Evolutionary conservation across 2,888 invertebrate genomes (phyloP).

Genomic region (Hirtodrosophila histrioides): DNA sequence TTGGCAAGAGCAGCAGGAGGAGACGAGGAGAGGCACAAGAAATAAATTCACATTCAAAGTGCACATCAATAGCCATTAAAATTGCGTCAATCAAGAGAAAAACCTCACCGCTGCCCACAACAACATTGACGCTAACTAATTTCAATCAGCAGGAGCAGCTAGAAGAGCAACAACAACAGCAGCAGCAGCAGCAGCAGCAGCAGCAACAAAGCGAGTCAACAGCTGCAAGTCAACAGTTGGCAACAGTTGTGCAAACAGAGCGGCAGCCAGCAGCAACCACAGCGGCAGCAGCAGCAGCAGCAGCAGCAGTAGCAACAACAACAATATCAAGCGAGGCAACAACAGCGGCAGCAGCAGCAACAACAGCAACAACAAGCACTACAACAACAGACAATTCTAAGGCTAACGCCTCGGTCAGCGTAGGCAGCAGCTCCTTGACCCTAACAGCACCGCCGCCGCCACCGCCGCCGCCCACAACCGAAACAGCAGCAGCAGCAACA

Average conservation of each 20-base stretch:
- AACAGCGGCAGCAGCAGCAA: constrained; percentile 13
- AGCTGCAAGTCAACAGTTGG: constrained; percentile 54
- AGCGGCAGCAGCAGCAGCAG: constrained; percentile 21
- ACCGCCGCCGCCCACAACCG: constrained; percentile 27
- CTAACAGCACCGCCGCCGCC: constrained; percentile 27
- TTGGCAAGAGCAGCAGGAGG: neutral
- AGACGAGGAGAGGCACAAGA: neutral
- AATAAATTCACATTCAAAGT: constrained; percentile 51
- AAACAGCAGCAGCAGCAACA: constrained; percentile 28
- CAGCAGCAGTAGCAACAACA: constrained; percentile 25
- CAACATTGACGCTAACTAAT: constrained; percentile 62
- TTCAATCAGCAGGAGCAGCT: constrained; percentile 55
- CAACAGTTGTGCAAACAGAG: constrained; percentile 59
- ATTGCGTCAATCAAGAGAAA: constrained; percentile 83
- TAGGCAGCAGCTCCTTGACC: constrained; percentile 33
- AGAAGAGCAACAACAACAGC: constrained; percentile 27
- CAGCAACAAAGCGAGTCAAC: constrained; percentile 35
- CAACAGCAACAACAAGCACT: constrained; percentile 23
- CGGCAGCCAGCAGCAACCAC: constrained; percentile 23
- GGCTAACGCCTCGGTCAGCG: constrained; percentile 66
- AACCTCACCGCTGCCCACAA: constrained; percentile 77
- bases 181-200: constrained; percentile 16
- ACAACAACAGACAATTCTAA: constrained; percentile 45
- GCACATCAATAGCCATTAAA: constrained; percentile 78
- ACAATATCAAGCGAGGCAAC: constrained; percentile 12